Base-by-base conservation (phyloP, 2,113 vertebrate species). In the Corynorhinus townsendii region DNA sequence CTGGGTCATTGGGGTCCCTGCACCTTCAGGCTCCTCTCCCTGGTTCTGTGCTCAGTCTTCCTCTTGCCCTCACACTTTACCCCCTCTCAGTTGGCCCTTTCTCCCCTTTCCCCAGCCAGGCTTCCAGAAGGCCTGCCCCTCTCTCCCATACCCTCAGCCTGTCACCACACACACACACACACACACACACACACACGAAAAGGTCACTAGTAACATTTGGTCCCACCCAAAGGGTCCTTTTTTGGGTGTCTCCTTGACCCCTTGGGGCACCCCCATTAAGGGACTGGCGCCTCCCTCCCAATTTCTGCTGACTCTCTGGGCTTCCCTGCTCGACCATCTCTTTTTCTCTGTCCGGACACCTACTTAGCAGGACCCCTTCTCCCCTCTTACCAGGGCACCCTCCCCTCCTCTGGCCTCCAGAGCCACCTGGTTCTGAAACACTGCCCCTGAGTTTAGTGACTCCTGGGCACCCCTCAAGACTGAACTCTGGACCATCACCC, bases 1-100 rank as follows among this genome's bases (percentile, higher is more conserved):
- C 1, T 3, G 54, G 43, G 33, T 6, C 69, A 2, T 0, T 1
- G 20, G 69, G 59, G 35, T 4, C 7, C 14, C 52, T 1, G 33
- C 6, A 17, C 35, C 52, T 9, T 40, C 52, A 2, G 24, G 26
- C 17, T n/a, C 47, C 45, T 69, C 59, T 2, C 59, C 7, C 38
- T 8, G 38, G 38, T 15, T 45, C 76, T 40, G 9, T 19, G 19
- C 40, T 73, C 33, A 7, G 69, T 24, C n/a, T 52, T 71, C 24
- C 54, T 56, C 40, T 24, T 38, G 24, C 20, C 22, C 28, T 19
- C 38, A n/a, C 17, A 56, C 28, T 26, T 30, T 49, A 26, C 6
- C 30, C 28, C 26, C n/a, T 5, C 56, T 5, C 56, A 2, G 6
- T 33, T 7, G 38, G 72, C 43, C 68, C 54, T 4, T 2, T 49